Conservation (phyloP, 2,113 vertebrate species). For the Muntiacus muntjak region DNA sequence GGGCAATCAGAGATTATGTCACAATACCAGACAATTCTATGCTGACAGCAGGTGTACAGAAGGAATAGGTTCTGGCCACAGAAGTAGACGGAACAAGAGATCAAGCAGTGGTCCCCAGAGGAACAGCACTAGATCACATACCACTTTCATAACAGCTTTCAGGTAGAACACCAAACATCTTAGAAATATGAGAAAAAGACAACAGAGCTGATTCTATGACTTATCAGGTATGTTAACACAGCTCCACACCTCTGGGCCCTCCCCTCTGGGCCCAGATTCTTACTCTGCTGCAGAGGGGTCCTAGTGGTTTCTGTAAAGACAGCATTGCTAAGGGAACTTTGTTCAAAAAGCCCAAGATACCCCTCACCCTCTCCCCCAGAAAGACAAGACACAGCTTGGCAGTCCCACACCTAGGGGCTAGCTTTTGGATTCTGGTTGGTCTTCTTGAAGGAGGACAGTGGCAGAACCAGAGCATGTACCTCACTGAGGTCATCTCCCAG, state of each 20-base stretch:
- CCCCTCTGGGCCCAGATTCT: not conserved
- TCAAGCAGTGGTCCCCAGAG: not conserved
- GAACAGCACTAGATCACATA: not conserved
- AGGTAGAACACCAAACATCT: not conserved
- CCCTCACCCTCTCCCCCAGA: not conserved
- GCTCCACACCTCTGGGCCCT: not conserved
- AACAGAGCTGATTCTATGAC: not conserved
- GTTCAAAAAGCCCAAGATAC: not conserved
- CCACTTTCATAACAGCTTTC: not conserved
- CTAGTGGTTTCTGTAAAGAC: not conserved
- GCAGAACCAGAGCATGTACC: not conserved
- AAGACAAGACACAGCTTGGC: not conserved
- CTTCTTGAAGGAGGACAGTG: not conserved
- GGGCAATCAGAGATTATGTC: slow-evolving; percentile 45
- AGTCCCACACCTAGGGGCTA: not conserved
- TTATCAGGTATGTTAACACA: not conserved
- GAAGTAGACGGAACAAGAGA: not conserved
- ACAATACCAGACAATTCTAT: slow-evolving; percentile 59
- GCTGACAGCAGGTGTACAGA: not conserved
- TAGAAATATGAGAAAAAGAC: not conserved
- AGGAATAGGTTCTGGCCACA: not conserved
- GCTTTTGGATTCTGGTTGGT: not conserved
- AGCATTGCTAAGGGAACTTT: not conserved
- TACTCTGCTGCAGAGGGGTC: not conserved
- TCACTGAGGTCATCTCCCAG: not conserved